Percentiles rank a stretch among this genome's conserved stretches.
Evolutionary conservation across 2,113 vertebrate genomes (phyloP).

Genomic region (Ophiodon elongatus): DNA sequence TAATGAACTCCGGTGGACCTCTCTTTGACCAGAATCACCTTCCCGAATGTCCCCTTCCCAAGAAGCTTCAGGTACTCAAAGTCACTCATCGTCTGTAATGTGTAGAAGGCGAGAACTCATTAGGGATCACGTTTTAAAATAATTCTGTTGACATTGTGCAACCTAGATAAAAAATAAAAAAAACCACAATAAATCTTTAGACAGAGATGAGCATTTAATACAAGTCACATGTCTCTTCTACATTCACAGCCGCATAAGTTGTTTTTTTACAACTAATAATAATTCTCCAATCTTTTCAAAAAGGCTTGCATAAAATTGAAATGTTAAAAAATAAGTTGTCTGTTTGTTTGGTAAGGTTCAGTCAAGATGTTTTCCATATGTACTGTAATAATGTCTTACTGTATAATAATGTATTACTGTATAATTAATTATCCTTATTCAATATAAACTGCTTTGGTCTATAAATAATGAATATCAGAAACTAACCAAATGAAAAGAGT

Average conservation of each 20-base stretch:
- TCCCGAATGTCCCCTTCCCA: slow-evolving; percentile 93
- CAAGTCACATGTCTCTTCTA: not conserved
- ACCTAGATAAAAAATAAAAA: not conserved
- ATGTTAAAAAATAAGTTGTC: not conserved
- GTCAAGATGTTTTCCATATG: too few species aligned
- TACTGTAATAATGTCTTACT: too few species aligned
- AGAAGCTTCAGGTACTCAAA: slow-evolving; percentile 94
- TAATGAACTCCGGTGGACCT: slow-evolving; percentile 90
- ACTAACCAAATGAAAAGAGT: not conserved
- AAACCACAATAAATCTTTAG: not conserved
- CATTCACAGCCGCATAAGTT: not conserved
- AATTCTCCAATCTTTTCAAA: not conserved
- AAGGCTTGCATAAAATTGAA: not conserved
- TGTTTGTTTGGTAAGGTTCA: not conserved
- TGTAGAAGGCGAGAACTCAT: not conserved
- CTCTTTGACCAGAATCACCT: slow-evolving; percentile 92
- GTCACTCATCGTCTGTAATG: slow-evolving; percentile 90
- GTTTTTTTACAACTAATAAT: not conserved
- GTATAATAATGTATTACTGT: not conserved
- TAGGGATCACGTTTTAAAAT: not conserved
- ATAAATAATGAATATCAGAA: not conserved
- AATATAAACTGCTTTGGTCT: not conserved
- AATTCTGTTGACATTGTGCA: not conserved
- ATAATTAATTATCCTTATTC: not conserved
- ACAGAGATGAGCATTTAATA: not conserved